phyloP scores from a whole-genome alignment of 2,888 invertebrate species.

The Saturnia japonica region DNA sequence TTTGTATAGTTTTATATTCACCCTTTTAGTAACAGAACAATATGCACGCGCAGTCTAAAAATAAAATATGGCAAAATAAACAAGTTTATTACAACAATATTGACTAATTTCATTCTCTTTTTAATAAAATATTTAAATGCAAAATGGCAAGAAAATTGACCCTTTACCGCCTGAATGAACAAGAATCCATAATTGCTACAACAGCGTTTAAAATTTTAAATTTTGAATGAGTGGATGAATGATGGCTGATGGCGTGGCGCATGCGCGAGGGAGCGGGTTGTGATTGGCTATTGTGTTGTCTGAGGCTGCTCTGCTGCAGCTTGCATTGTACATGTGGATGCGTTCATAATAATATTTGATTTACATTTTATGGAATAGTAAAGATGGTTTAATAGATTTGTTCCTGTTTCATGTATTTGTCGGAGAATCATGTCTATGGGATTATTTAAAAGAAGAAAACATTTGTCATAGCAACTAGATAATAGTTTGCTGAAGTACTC shows the following conservation, averaged over 20 bases:
- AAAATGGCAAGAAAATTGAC: conserved; percentile 26
- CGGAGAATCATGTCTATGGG: too few species aligned
- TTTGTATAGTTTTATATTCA: background rate
- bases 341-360: conserved; percentile 11
- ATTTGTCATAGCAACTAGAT: too few species aligned
- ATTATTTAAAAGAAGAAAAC: too few species aligned
- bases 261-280: conserved; percentile 45
- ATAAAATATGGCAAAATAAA: background rate
- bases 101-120: conserved; percentile 45
- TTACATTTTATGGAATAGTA: background rate
- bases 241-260: conserved; percentile 39
- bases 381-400: conserved; percentile 8
- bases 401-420: background rate
- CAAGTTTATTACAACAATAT: conserved; percentile 34
- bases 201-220: conserved; percentile 33
- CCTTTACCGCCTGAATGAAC: conserved; percentile 29
- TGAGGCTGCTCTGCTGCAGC: conserved; percentile 46
- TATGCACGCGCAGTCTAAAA: background rate
- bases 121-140: conserved; percentile 45
- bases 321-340: conserved; percentile 36
- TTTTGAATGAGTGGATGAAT: conserved; percentile 47
- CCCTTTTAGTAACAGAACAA: background rate
- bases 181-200: conserved; percentile 44
- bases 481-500: too few species aligned
- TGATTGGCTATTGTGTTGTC: conserved; percentile 69